These are phyloP conservation scores for Pleuronectes platessa DNA, from an alignment of 2,113 vertebrate species.

Conservation along the genomic window DNA sequence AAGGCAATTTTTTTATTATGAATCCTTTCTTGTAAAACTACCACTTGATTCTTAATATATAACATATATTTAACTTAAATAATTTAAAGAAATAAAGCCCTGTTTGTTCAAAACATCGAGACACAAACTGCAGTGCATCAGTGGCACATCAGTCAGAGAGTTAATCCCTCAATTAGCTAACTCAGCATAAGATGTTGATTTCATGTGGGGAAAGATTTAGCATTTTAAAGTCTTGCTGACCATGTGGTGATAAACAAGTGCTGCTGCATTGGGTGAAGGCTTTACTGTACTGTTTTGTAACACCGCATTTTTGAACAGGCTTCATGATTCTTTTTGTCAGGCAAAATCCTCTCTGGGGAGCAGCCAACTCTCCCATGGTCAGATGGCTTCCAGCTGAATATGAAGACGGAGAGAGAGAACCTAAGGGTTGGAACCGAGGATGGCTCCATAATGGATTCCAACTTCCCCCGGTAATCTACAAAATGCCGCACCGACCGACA, in stretches of 20 bases:
- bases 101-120: too few relatives aligned
- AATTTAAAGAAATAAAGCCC: too few relatives aligned
- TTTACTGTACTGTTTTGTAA: conserved; percentile 11
- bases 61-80: too few relatives aligned
- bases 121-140: too few relatives aligned
- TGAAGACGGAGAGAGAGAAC: conserved; percentile 90
- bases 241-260: conserved; percentile 25
- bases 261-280: background rate
- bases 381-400: conserved; percentile 95
- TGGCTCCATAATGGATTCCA: conserved; percentile 84
- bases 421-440: conserved; percentile 91
- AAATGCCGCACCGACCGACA: conserved; percentile 32
- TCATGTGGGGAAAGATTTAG: background rate
- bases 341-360: conserved; percentile 90
- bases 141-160: background rate
- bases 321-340: conserved; percentile 76
- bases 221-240: conserved; percentile 10
- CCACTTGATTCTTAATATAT: too few relatives aligned
- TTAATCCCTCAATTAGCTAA: background rate
- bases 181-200: too few relatives aligned
- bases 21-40: too few relatives aligned
- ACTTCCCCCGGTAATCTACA: conserved; percentile 87
- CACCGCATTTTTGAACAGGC: conserved; percentile 42
- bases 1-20: too few relatives aligned
- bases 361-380: conserved; percentile 87